Evolutionary conservation across 2,888 invertebrate species (phyloP), one percentile per base, ranked within the genome.

Genomic region (Aproaerema taeniolella): DNA sequence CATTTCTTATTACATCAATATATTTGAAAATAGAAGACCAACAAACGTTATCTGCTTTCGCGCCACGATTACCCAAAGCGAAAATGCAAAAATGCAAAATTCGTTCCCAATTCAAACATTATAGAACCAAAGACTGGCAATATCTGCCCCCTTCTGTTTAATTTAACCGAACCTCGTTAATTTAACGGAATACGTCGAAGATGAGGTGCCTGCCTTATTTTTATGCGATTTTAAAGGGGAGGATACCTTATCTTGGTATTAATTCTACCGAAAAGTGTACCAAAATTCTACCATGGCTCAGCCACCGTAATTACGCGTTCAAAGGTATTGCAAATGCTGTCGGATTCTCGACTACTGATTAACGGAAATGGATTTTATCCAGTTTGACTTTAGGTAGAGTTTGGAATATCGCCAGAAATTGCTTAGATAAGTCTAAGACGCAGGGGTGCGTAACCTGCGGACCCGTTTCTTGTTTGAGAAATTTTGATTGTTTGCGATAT

Each of bases 291-390:
- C n/a, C n/a, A n/a, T n/a, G n/a, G n/a, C n/a, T n/a, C n/a, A n/a
- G 73, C 69, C 67, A 51, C 69, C 72, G 75, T 83, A 83, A 85
- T 83, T 83, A 85, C 74, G 69, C 70, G 70, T 74, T 78, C 77
- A 80, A 80, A 83, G 81, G 74, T 70, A 70, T 61, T 49, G 67
- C 68, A 5, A 17, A 20, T n/a, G 16, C 15, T 41, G 50, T 37
- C 29, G 38, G 16, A 41, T 36, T n/a, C 10, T 26, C 25, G 34
- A n/a, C 26, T n/a, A 12, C 41, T 24, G 16, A 36, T 32, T 35
- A 39, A 46, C 43, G 34, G 57, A 67, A 67, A 49, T 54, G 46
- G 41, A 52, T 53, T 61, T 60, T 61, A 59, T 51, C 31, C 15
- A 35, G 25, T 38, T 44, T 28, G 40, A 10, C 24, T 47, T 60